phyloP scores from a whole-genome alignment of 2,797 vertebrate genomes.

The Pseudochirops cupreus region DNA sequence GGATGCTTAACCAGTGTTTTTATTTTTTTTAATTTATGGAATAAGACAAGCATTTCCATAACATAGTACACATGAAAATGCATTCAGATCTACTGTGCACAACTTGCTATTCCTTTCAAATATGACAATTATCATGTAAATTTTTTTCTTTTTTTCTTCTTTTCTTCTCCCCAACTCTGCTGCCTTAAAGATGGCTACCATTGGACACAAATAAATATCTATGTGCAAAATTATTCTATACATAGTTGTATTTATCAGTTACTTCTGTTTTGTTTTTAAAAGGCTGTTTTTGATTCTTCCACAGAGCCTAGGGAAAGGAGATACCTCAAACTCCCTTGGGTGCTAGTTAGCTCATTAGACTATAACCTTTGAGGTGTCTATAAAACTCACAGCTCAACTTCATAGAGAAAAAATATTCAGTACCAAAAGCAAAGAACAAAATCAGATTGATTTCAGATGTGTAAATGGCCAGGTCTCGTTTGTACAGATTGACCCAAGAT shows the following conservation, averaged over 20 bases:
- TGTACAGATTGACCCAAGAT: not conserved
- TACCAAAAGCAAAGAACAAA: not conserved
- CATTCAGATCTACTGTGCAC: too few relatives aligned
- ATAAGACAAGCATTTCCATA: not conserved
- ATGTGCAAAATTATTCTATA: not conserved
- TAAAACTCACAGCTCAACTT: not conserved
- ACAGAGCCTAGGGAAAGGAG: not conserved
- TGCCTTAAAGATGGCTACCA: not conserved
- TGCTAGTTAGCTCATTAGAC: not conserved
- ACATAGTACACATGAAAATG: not conserved
- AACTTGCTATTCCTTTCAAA: not conserved
- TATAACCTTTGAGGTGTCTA: not conserved
- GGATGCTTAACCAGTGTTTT: not conserved
- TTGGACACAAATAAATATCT: not conserved
- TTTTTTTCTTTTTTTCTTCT: not conserved
- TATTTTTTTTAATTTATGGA: not conserved
- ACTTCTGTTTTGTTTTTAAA: slow-evolving; percentile 2
- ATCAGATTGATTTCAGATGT: not conserved
- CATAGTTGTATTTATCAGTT: not conserved
- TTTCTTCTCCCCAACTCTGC: not conserved
- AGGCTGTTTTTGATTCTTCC: not conserved
- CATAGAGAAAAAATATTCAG: not conserved
- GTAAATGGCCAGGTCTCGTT: not conserved
- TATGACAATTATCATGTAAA: not conserved
- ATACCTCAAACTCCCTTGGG: not conserved